These are phyloP conservation scores for Calephelis virginiensis DNA, from an alignment of 1,140 invertebrate species.

Conservation along the genomic window DNA sequence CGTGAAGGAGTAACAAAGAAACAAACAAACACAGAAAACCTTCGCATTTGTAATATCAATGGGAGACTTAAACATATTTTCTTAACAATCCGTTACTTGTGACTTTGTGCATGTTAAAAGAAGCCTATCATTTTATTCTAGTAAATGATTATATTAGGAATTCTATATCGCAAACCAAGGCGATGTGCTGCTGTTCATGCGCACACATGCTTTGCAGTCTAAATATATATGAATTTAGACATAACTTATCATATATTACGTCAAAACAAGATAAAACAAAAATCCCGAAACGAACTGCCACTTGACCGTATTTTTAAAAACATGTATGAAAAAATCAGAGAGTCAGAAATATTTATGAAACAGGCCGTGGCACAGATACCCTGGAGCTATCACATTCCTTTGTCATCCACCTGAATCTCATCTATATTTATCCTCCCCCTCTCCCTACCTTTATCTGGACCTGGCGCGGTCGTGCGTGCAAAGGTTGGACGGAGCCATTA, in stretches of 20 bases:
- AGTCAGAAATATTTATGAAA: constrained; percentile 12
- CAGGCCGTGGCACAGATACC: constrained; percentile 7
- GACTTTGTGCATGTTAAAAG: too few species aligned
- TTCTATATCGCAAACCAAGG: too few species aligned
- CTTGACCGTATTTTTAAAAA: constrained; percentile 5
- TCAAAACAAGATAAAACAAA: background rate
- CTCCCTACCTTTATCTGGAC: constrained; percentile 27
- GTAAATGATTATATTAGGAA: too few species aligned
- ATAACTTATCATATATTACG: background rate
- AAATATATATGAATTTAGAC: too few species aligned
- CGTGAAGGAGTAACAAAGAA: too few species aligned
- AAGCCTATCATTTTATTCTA: too few species aligned
- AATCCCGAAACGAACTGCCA: background rate
- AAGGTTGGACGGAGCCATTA: constrained; percentile 37
- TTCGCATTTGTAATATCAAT: too few species aligned
- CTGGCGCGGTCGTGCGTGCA: constrained; percentile 52
- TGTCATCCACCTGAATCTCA: constrained; percentile 39
- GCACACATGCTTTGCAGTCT: too few species aligned
- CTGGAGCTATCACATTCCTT: constrained; percentile 16
- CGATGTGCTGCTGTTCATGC: too few species aligned
- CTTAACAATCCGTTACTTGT: too few species aligned
- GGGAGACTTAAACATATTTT: too few species aligned
- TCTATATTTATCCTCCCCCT: constrained; percentile 40
- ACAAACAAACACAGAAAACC: too few species aligned
- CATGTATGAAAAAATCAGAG: constrained; percentile 12